Evolutionary conservation across 2,888 invertebrate genomes (phyloP).

Genomic region (Ochropleura plecta): DNA sequence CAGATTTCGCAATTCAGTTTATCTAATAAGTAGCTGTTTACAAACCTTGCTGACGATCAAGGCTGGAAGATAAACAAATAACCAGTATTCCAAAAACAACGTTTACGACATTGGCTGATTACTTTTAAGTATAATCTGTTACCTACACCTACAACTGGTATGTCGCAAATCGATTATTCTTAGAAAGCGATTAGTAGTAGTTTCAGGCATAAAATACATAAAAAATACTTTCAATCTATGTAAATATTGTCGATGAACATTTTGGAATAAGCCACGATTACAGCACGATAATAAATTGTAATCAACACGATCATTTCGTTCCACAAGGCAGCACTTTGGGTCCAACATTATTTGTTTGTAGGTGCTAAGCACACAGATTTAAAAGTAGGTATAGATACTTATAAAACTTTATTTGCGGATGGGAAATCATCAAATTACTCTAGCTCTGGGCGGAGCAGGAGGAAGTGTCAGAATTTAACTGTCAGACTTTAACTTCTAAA

Average conservation of each 20-base stretch:
- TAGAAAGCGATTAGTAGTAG: not conserved
- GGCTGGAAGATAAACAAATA: slow-evolving; percentile 41
- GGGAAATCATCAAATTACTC: too few relatives aligned
- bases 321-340: not conserved
- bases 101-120: slow-evolving; percentile 32
- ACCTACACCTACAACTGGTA: not conserved
- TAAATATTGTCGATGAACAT: not conserved
- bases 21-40: not conserved
- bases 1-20: slow-evolving; percentile 36
- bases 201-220: not conserved
- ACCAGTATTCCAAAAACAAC: not conserved
- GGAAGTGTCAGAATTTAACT: too few relatives aligned
- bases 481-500: too few relatives aligned
- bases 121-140: slow-evolving; percentile 3
- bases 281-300: not conserved
- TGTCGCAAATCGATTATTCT: slow-evolving; percentile 8
- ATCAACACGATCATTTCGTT: not conserved
- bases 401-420: too few relatives aligned
- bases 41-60: slow-evolving; percentile 42
- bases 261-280: not conserved
- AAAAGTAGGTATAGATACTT: too few relatives aligned
- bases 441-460: too few relatives aligned
- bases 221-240: not conserved
- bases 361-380: not conserved
- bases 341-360: not conserved